Base-by-base conservation (phyloP, 2,113 vertebrate genomes). In the Hylia prasina region DNA sequence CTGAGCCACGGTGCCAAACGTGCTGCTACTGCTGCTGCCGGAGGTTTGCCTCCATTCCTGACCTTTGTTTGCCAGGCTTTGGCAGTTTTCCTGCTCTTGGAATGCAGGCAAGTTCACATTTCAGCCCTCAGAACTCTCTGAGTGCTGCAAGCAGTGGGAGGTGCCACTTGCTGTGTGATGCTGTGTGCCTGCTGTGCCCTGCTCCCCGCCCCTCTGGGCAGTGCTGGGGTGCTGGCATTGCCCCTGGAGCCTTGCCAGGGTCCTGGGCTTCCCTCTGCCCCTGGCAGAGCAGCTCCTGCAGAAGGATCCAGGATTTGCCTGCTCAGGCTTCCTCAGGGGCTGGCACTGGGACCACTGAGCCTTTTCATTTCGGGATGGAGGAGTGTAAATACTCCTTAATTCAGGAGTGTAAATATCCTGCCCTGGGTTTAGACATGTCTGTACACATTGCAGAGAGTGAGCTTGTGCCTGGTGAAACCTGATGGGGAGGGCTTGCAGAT, bases 391-490 rank as follows among this genome's bases (percentile, higher is more conserved):
- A 47, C 10, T 30, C 15, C 70, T 47, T 7, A 33, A n/a, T n/a
- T n/a, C n/a, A n/a, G n/a, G n/a, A n/a, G n/a, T n/a, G n/a, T n/a
- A n/a, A n/a, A n/a, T n/a, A n/a, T n/a, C n/a, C n/a, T n/a, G n/a
- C n/a, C n/a, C n/a, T n/a, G n/a, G 27, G 35, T 35, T 31, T 6
- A 0, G 7, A 2, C 6, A 0, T 1, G 5, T 3, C 13, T 24
- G 23, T 8, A 2, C 19, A 23, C 25, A 19, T 11, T 4, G 31
- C 20, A 24, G 1, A 8, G 33, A 20, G 35, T 9, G 57, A 83
- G 68, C 39, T 33, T 18, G 53, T 31, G 82, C 37, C 47, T 37
- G 35, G 3, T 76, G 63, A 13, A 4, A 5, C 28, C 33, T 4
- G 45, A 0, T 14, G 73, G 30, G 9, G 9, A 58, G 66, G 61